Conservation (phyloP, 2,797 vertebrate species). For the Chiloscyllium punctatum region DNA sequence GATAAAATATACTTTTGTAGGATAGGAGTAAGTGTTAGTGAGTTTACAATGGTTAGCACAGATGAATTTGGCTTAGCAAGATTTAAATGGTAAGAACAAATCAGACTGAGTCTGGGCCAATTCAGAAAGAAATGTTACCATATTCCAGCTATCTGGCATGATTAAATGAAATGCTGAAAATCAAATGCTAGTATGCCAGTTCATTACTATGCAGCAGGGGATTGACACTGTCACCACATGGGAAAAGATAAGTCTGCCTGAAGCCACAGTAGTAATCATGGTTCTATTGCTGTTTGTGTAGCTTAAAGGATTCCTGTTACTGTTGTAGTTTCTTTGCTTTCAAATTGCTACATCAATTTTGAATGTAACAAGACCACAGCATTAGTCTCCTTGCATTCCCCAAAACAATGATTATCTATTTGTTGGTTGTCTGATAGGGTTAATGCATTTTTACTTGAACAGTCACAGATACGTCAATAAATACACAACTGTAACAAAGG, state of each 20-base stretch:
- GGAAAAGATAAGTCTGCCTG: slow-evolving; percentile 19
- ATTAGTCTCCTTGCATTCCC: neutral
- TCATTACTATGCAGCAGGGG: slow-evolving; percentile 30
- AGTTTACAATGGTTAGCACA: slow-evolving; percentile 36
- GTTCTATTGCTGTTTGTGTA: neutral
- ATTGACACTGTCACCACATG: slow-evolving; percentile 12
- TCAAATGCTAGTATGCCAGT: neutral
- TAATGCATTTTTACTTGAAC: neutral
- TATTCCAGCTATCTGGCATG: slow-evolving; percentile 25
- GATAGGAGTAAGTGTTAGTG: slow-evolving; percentile 9
- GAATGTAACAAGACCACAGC: slow-evolving; percentile 1
- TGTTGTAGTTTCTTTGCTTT: slow-evolving; percentile 23
- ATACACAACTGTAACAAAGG: neutral
- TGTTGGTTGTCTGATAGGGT: neutral
- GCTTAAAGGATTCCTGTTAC: slow-evolving; percentile 3
- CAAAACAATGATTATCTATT: neutral
- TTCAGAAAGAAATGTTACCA: slow-evolving; percentile 31
- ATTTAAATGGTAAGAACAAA: neutral
- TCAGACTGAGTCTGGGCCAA: slow-evolving; percentile 14
- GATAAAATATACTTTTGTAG: slow-evolving; percentile 37
- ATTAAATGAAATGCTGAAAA: slow-evolving; percentile 3
- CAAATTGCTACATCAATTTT: neutral
- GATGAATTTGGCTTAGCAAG: slow-evolving; percentile 18
- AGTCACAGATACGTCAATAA: slow-evolving; percentile 6
- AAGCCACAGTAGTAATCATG: slow-evolving; percentile 27